phyloP scores from a whole-genome alignment of 1,140 invertebrate genomes.

The Lepidurus couesii region DNA sequence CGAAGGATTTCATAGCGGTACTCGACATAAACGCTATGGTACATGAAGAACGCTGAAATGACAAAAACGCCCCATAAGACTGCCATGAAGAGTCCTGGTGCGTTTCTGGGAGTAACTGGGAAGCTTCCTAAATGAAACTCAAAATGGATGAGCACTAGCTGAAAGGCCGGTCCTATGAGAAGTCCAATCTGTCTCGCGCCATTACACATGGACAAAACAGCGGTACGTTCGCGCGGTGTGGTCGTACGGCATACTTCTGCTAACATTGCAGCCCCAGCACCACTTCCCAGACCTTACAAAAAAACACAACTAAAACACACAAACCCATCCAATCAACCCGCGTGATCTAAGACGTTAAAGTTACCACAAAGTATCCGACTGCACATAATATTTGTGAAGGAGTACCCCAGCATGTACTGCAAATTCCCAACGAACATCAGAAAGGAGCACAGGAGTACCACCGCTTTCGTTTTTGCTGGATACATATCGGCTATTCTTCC shows the following conservation, averaged over 20 bases:
- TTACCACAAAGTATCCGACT: conserved; percentile 38
- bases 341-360: not conserved
- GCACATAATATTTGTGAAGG: conserved; percentile 37
- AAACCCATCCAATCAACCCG: not conserved
- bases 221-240: conserved; percentile 31
- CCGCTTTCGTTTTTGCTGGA: conserved; percentile 37
- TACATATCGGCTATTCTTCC: conserved; percentile 38
- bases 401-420: conserved; percentile 38
- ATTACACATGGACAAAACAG: conserved; percentile 32
- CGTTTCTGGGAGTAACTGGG: conserved; percentile 29
- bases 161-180: conserved; percentile 33
- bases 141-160: conserved; percentile 31
- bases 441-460: conserved; percentile 36
- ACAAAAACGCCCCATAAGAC: conserved; percentile 29
- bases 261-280: conserved; percentile 33
- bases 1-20: conserved; percentile 32
- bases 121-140: conserved; percentile 27
- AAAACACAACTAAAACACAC: not conserved
- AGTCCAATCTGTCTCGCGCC: conserved; percentile 32
- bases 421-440: conserved; percentile 39
- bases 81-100: conserved; percentile 33
- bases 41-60: conserved; percentile 24
- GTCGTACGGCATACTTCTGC: conserved; percentile 34
- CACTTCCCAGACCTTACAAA: conserved; percentile 34
- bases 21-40: conserved; percentile 32